Base-by-base conservation (phyloP, 2,113 vertebrate species). In the Mus spicilegus region DNA sequence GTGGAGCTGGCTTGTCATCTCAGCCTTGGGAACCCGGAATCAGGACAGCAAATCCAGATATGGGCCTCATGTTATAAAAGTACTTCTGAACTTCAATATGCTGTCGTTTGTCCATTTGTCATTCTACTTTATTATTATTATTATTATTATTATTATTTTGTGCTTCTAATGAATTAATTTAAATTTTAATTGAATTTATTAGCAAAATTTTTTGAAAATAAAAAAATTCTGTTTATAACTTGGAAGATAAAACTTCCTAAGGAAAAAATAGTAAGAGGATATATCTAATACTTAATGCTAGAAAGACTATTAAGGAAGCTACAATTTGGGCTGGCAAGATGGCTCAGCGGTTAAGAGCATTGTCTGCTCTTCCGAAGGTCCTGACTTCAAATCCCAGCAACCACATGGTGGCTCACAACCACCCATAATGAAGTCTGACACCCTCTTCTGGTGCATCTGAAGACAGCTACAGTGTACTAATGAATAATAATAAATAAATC, bases 171-270 rank as follows among this genome's bases (percentile, higher is more conserved):
- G 54, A 58, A 58, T 56, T 56, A 80, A 80, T 36, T 80, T 80
- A 56, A 80, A 36, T 36, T 80, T 56, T 56, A 80, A 54, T 81
- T 81, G 56, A n/a, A 81, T 36, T 56, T 56, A 24, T 24, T 81
- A 58, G 33, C 78, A 58, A n/a, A 81, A 77, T 14, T 14, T 70
- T n/a, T 70, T n/a, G 69, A 14, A 81, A 81, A 46, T 26, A 30
- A 67, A 67, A 67, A 24, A 33, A 95, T 89, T 73, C 67, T 94
- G 26, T 90, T 82, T 96, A 78, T 6, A 92, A 22, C 28, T 87
- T 39, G n/a, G 28, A 90, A 95, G 39, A 86, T 2, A 85, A 77
- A 93, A 90, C 39, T 36, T 87, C 67, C 85, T 84, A 30, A 61
- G 58, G 58, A 58, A 81, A 93, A 39, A 73, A 51, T 78, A 77